Percentiles rank a stretch among this genome's conserved stretches.
Conservation (phyloP, 2,113 vertebrate genomes). For the Myocastor coypus region DNA sequence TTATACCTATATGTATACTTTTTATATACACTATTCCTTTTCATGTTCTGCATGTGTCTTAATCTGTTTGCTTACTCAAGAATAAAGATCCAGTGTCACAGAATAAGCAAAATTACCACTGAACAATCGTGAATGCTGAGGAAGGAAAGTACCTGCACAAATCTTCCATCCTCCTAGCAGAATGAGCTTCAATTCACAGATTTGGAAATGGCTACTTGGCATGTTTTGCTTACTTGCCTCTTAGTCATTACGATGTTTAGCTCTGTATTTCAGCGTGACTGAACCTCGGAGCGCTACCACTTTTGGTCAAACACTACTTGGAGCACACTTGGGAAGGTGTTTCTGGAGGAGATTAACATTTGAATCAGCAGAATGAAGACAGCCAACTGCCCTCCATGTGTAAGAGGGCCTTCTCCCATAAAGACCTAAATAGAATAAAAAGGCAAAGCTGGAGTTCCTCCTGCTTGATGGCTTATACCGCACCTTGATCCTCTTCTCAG, state of each 20-base stretch:
- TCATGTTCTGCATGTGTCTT: not conserved
- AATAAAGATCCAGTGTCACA: not conserved
- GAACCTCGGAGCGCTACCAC: not conserved
- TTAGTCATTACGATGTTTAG: not conserved
- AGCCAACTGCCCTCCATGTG: not conserved
- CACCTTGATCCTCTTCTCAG: not conserved
- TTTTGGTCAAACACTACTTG: constrained; percentile 12
- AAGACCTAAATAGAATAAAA: constrained; percentile 6
- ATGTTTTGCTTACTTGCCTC: not conserved
- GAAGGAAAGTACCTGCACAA: not conserved
- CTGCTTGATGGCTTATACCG: not conserved
- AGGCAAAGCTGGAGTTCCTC: not conserved
- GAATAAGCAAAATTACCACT: not conserved
- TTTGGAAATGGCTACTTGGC: not conserved
- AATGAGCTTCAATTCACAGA: not conserved
- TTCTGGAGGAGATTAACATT: constrained; percentile 15
- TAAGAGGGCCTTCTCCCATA: not conserved
- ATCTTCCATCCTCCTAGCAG: not conserved
- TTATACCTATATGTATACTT: not conserved
- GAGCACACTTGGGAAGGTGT: not conserved
- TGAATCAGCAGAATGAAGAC: not conserved
- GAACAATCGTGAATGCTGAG: not conserved
- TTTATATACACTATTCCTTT: not conserved
- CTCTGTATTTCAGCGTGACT: not conserved
- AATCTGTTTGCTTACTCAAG: not conserved